Evolutionary conservation across 2,888 invertebrate species (phyloP), one percentile per base, ranked within the genome.

Genomic region (Mamestra brassicae): DNA sequence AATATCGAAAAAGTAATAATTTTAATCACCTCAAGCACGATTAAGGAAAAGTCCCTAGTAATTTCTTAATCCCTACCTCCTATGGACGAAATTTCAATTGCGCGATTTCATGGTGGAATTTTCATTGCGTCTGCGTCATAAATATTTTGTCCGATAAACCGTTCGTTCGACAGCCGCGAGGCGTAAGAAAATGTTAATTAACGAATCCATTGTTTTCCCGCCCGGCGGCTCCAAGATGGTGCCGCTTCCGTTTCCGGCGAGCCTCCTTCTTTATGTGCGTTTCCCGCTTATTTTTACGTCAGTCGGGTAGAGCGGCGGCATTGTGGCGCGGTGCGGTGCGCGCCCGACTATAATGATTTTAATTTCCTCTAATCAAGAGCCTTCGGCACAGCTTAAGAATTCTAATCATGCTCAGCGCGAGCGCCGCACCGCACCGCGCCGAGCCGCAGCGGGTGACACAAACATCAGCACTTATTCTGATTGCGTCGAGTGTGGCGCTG

Each of bases 141-240:
- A 96, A 96, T 96, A 96, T 96, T 96, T 96, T 94, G 96, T 96
- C 96, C 96, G 97, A 96, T 96, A 96, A 96, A 96, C 95, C 95
- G 95, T 96, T 95, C 94, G 96, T 96, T 96, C 96, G 96, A 96
- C 96, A 96, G 96, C 96, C 96, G 95, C 95, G 95, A 96, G 96
- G 97, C 96, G 96, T 97, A 97, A 97, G 97, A 97, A 97, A 97
- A 97, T 97, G 97, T 97, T 97, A 97, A 97, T 97, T 97, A 97
- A 97, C 97, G 97, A 97, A 97, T 96, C 97, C 97, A 97, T 97
- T 97, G 97, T 97, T 97, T 97, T 96, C 95, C 95, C 96, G 97
- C 97, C 96, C 97, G 97, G 96, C 97, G 97, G 96, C 95, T 94
- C 96, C 97, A 96, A 96, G 96, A 96, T 95, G 97, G 96, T 96